Evolutionary conservation across 1,140 invertebrate genomes (phyloP), one percentile per base, ranked within the genome.

Genomic region (Saxidomus purpurata): DNA sequence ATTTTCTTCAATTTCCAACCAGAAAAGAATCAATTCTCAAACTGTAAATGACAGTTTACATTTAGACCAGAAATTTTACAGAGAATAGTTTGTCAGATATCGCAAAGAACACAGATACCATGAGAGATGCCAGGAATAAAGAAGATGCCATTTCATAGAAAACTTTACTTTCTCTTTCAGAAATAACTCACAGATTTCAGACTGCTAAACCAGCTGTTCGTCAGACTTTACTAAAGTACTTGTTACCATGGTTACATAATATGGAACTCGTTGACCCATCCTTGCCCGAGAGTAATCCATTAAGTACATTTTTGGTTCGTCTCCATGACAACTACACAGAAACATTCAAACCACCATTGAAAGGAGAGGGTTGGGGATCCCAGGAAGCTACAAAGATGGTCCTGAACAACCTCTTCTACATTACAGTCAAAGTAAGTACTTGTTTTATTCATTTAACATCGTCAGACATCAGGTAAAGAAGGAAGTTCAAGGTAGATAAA

Each of bases 321-420:
- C 87, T 94, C 28, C 94, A 93, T 89, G 95, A 94, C 84, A 93
- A 89, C 79, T 93, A 93, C 38, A 85, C 92, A 0, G 94, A 95
- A 36, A 89, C 80, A 11, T 92, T 94, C 77, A 91, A 93, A 80
- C 93, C 94, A 17, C 93, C 93, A 77, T 91, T 96, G 79, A 96
- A 98, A 9, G 97, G 98, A 80, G 98, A 99, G 96, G 99, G 99
- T 0, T 99, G 99, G 97, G 99, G 99, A 28, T 99, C 98, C 0
- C 98, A 98, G 17, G 93, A 99, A 96, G 99, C 99, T n/a, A 99
- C 99, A 0, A 99, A 99, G 96, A 99, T 99, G 98, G 98, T 99
- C 28, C 97, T 99, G 31, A 99, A 99, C 95, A 99, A 99, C 96
- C 97, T 99, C 0, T 98, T 99, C 95, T 99, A 99, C 95, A 98